phyloP scores from a whole-genome alignment of 2,113 vertebrate species.

The Apaloderma vittatum region DNA sequence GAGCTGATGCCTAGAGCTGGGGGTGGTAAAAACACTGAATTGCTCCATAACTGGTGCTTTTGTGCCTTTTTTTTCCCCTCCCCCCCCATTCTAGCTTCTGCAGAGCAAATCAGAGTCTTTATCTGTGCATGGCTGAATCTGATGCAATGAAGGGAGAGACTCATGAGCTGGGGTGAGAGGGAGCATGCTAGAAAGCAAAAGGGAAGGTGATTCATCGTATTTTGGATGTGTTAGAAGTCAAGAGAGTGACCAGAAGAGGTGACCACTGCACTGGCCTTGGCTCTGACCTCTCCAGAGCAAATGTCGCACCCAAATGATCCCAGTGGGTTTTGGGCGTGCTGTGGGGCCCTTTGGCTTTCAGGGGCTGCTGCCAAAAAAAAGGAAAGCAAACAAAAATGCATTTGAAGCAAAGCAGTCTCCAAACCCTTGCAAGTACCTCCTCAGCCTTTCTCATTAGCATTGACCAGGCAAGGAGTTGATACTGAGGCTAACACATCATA shows the following conservation, averaged over 20 bases:
- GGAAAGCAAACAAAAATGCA: background rate
- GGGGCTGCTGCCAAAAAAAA: background rate
- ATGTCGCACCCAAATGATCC: background rate
- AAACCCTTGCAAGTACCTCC: background rate
- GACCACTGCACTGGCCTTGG: background rate
- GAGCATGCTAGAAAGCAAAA: background rate
- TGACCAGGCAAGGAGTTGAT: background rate
- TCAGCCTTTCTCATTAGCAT: background rate
- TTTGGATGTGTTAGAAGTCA: background rate
- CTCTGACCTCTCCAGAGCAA: background rate
- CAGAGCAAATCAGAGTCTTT: background rate
- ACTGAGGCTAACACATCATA: background rate
- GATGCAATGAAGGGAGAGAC: background rate
- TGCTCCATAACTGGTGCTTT: background rate
- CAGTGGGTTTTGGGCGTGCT: background rate
- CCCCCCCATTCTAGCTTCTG: background rate
- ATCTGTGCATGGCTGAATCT: background rate
- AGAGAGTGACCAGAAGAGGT: background rate
- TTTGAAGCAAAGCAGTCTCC: background rate
- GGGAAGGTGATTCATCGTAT: background rate
- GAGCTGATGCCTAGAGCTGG: background rate
- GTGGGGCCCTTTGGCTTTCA: background rate
- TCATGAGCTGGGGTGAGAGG: background rate
- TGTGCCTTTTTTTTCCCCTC: background rate
- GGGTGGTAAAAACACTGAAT: background rate